Evolutionary conservation across 2,888 invertebrate species (phyloP), one percentile per base, ranked within the genome.

Genomic region (Lasioglossum zephyrum): DNA sequence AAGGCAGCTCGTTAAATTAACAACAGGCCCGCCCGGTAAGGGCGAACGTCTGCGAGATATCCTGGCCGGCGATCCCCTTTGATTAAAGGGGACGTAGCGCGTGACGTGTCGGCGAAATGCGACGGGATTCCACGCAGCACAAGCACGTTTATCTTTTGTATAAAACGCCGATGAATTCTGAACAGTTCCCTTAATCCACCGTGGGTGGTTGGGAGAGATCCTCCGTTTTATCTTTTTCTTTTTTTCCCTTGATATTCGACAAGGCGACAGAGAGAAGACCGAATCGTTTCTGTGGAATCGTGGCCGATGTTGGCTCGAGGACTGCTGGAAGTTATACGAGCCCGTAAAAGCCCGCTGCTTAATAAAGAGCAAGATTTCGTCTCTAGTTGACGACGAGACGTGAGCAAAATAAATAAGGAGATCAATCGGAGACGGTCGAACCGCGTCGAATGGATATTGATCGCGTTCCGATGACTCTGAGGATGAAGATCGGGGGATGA

Each of bases 1-100:
- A 82, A 77, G 74, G 41, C 77, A 47, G 49, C 76, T 73, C 75
- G 77, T 83, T 69, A 76, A 80, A 78, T 75, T 69, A 83, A 77
- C 57, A 73, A 73, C 73, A 66, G n/a, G 13, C 22, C 39, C 13
- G 53, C 5, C 36, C 18, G n/a, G 39, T 66, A 82, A 72, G 13
- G 41, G 69, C n/a, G 66, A 44, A 82, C 11, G 31, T 85, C 53
- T 16, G 9, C 36, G 26, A 69, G 53, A 22, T n/a, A 53, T 39
- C 73, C n/a, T 6, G 5, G n/a, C 16, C 41, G n/a, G 18, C 53
- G 75, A 82, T 72, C 79, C 39, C 9, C 44, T 72, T 63, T 79
- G 84, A 84, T 82, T 70, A 79, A 83, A 16, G 18, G n/a, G 36
- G 18, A 31, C 22, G 44, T 47, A 79, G 39, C 18, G 18, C 44